Evolutionary conservation across 1,140 invertebrate genomes (phyloP).

Genomic region (Apocrypta bakeri): DNA sequence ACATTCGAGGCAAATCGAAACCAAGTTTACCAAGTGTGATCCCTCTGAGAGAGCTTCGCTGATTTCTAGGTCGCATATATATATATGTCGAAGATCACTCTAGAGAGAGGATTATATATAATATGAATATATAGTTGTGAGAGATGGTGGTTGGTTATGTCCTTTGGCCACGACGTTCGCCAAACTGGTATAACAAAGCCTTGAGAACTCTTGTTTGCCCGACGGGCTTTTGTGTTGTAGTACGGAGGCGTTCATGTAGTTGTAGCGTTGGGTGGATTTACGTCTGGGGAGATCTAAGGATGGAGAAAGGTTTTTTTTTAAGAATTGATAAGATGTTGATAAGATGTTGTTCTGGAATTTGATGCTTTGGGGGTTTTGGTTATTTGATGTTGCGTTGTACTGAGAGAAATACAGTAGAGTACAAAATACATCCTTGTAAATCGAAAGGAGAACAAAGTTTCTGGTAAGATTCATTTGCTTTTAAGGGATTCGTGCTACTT

Average conservation of each 20-base stretch:
- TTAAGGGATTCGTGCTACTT: no score
- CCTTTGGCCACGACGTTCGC: background rate
- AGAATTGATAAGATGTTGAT: background rate
- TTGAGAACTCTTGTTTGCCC: background rate
- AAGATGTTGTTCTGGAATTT: no score
- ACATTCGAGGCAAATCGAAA: conserved; percentile 37
- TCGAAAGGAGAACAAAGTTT: no score
- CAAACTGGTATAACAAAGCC: background rate
- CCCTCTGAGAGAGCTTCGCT: conserved; percentile 12
- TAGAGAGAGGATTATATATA: background rate
- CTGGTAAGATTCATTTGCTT: no score
- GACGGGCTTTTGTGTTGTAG: background rate
- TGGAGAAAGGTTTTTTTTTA: background rate
- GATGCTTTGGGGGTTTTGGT: background rate
- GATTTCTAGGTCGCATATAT: conserved; percentile 42
- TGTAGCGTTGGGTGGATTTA: background rate
- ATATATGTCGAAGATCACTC: background rate
- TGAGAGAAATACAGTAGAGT: no score
- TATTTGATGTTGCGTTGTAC: background rate
- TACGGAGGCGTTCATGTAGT: background rate
- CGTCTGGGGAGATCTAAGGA: no score
- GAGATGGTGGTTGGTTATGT: background rate
- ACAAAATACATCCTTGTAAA: no score
- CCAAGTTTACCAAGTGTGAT: conserved; percentile 14
- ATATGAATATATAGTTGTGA: background rate